These are phyloP conservation scores for Amblyjoppa proteus DNA, from an alignment of 2,888 invertebrate species.

Conservation along the genomic window DNA sequence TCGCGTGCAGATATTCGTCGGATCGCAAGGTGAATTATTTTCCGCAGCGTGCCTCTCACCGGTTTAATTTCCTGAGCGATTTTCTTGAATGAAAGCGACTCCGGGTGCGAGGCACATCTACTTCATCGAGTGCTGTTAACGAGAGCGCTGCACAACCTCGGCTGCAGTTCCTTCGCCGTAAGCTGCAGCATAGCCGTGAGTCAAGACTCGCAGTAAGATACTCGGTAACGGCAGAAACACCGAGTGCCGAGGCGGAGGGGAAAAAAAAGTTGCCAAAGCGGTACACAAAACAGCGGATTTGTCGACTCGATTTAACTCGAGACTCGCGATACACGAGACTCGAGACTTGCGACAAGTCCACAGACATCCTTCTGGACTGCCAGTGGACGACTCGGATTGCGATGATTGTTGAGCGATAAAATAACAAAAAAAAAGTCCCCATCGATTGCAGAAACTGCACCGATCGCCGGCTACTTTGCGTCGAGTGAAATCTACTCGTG, in stretches of 20 bases:
- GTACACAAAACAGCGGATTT: conserved; percentile 17
- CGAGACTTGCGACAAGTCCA: conserved; percentile 26
- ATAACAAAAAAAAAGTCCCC: conserved; percentile 18
- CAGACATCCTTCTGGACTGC: conserved; percentile 24
- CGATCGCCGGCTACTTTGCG: conserved; percentile 51
- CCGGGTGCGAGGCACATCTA: conserved; percentile 4
- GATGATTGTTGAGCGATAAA: conserved; percentile 23
- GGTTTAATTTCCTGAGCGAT: conserved; percentile 41
- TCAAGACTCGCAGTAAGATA: conserved; percentile 10
- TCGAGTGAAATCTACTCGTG: conserved; percentile 67
- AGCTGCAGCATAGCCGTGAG: conserved; percentile 23
- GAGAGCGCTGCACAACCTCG: conserved; percentile 34
- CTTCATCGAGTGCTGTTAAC: conserved; percentile 50
- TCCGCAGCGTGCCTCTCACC: neutral
- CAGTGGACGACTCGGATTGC: conserved; percentile 39
- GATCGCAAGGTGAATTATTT: neutral
- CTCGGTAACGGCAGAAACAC: conserved; percentile 33
- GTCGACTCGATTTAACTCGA: conserved; percentile 17
- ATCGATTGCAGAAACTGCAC: conserved; percentile 62
- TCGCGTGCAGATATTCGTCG: neutral
- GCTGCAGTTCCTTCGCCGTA: conserved; percentile 14
- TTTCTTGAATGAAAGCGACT: conserved; percentile 65
- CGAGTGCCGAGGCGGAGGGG: neutral
- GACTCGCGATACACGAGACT: conserved; percentile 16
- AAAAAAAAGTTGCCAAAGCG: conserved; percentile 55